These are phyloP conservation scores for Rhabdophis nuchalis DNA, from an alignment of 2,797 vertebrate genomes.

Conservation along the genomic window DNA sequence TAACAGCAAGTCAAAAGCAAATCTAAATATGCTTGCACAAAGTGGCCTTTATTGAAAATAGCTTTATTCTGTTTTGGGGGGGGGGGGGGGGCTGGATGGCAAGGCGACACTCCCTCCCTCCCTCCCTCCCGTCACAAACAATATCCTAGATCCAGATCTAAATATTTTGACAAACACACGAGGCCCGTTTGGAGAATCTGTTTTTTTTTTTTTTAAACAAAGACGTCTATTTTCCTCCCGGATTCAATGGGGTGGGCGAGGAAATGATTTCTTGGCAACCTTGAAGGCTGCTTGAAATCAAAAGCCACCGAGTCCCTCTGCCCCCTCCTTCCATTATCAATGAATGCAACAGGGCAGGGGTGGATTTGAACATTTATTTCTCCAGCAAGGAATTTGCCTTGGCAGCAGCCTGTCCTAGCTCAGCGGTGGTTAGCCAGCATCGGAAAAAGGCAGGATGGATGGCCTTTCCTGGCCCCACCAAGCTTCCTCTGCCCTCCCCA, in stretches of 20 bases:
- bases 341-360: not conserved
- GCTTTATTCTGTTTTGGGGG: not conserved
- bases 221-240: not conserved
- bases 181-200: not conserved
- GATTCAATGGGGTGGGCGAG: not conserved
- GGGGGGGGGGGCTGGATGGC: not conserved
- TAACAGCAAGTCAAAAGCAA: not conserved
- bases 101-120: not conserved
- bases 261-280: not conserved
- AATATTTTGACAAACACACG: constrained; percentile 6
- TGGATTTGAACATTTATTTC: not conserved
- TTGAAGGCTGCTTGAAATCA: not conserved
- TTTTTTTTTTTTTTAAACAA: too few species aligned
- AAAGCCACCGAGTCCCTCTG: not conserved
- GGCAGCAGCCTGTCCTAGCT: too few species aligned
- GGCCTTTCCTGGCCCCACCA: not conserved
- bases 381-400: not conserved
- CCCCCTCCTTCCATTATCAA: not conserved
- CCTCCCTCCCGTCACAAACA: too few species aligned
- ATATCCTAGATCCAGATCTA: not conserved
- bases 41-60: not conserved
- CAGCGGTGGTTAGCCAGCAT: not conserved
- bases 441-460: not conserved
- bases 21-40: not conserved
- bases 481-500: not conserved